A percentile compares a stretch with the other conserved stretches of the same genome.
These are phyloP conservation scores for Akabosia matsudoensis DNA, from an alignment of 1,140 invertebrate genomes.

Conservation along the genomic window DNA sequence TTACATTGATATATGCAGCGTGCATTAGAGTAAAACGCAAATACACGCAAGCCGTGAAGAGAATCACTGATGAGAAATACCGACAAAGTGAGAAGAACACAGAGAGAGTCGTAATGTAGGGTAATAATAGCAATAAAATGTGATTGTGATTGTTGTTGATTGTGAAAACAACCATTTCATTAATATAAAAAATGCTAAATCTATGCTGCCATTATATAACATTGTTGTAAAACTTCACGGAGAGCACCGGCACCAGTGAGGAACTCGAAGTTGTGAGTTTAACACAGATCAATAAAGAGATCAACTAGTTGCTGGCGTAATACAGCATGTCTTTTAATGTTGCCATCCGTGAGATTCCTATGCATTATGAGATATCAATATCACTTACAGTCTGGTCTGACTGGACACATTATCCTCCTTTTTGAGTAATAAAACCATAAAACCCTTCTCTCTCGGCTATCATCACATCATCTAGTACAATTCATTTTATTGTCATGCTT, in stretches of 20 bases:
- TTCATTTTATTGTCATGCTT: neutral
- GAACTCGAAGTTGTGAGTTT: neutral
- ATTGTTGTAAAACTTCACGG: neutral
- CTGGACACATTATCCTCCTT: neutral
- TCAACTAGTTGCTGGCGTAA: neutral
- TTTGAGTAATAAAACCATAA: neutral
- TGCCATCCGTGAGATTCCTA: neutral
- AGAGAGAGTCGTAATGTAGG: neutral
- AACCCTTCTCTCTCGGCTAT: neutral
- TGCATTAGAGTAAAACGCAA: too few relatives aligned
- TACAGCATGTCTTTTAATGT: too few relatives aligned
- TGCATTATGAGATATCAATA: neutral
- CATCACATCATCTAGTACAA: neutral
- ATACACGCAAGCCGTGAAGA: neutral
- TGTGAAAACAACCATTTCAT: slow-evolving; percentile 8
- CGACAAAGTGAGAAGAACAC: neutral
- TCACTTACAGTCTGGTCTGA: neutral
- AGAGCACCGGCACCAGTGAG: neutral
- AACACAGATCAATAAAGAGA: neutral
- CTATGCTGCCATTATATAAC: neutral
- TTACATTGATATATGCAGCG: too few relatives aligned
- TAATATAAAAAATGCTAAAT: neutral
- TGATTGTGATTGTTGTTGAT: slow-evolving; percentile 1
- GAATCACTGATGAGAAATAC: neutral
- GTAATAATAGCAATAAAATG: slow-evolving; percentile 3